Evolutionary conservation across 2,888 invertebrate species (phyloP).

Genomic region (Eurytoma adleriae): DNA sequence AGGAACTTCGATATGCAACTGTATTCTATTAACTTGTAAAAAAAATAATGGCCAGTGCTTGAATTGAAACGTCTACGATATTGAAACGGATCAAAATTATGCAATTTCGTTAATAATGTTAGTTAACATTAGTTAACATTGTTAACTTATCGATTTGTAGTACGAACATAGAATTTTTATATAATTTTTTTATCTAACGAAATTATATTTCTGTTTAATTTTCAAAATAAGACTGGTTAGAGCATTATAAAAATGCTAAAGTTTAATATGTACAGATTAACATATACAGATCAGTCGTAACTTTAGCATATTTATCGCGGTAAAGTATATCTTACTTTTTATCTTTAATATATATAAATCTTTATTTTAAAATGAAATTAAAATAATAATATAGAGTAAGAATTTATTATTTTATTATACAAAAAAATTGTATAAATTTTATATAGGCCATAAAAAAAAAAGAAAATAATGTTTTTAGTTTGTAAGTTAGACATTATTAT

Average conservation of each 20-base stretch:
- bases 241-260: slow-evolving; percentile 33
- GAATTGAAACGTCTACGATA: slow-evolving; percentile 19
- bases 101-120: slow-evolving; percentile 9
- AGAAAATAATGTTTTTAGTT: slow-evolving; percentile 23
- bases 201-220: slow-evolving; percentile 48
- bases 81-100: slow-evolving; percentile 9
- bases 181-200: slow-evolving; percentile 18
- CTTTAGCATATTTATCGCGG: slow-evolving; percentile 45
- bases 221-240: slow-evolving; percentile 50
- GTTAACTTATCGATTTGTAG: slow-evolving; percentile 16
- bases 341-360: slow-evolving; percentile 14
- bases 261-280: slow-evolving; percentile 45
- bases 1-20: slow-evolving; percentile 59
- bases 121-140: slow-evolving; percentile 32
- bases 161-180: slow-evolving; percentile 32
- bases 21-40: slow-evolving; percentile 60
- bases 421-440: slow-evolving; percentile 46
- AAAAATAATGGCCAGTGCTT: slow-evolving; percentile 69
- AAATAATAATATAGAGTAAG: slow-evolving; percentile 27
- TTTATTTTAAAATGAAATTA: slow-evolving; percentile 19
- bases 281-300: slow-evolving; percentile 42
- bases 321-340: slow-evolving; percentile 25
- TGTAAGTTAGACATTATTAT: slow-evolving; percentile 26
- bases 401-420: slow-evolving; percentile 24
- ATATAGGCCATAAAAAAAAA: slow-evolving; percentile 38